These are phyloP conservation scores for Gila orcuttii DNA, from an alignment of 2,113 vertebrate species.

Conservation along the genomic window DNA sequence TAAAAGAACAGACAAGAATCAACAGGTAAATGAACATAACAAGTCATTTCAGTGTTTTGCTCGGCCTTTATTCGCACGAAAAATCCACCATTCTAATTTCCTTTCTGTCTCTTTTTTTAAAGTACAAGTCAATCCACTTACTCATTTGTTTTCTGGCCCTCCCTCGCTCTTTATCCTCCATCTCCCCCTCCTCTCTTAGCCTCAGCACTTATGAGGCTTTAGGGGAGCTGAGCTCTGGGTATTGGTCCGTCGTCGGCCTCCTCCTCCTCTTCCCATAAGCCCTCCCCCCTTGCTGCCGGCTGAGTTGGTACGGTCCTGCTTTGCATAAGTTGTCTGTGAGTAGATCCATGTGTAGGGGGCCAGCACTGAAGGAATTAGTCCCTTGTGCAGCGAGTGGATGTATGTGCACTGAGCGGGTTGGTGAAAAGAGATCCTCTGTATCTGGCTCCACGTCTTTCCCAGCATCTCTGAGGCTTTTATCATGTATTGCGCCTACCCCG, in stretches of 20 bases:
- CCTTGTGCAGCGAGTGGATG: constrained; percentile 81
- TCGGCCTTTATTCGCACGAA: constrained; percentile 24
- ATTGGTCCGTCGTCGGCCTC: constrained; percentile 66
- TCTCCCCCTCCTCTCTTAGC: constrained; percentile 62
- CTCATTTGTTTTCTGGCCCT: constrained; percentile 74
- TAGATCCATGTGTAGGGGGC: constrained; percentile 87
- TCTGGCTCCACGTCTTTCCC: constrained; percentile 55
- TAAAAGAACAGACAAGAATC: constrained; percentile 61
- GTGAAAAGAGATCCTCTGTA: constrained; percentile 52
- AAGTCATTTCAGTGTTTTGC: constrained; percentile 60
- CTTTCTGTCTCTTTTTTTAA: constrained; percentile 55
- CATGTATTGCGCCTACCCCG: constrained; percentile 97
- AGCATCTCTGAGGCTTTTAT: constrained; percentile 64
- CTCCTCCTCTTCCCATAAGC: constrained; percentile 63
- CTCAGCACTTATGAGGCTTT: constrained; percentile 78
- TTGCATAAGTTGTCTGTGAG: constrained; percentile 97
- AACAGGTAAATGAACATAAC: constrained; percentile 57
- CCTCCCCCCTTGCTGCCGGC: constrained; percentile 67
- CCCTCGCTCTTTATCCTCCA: constrained; percentile 55
- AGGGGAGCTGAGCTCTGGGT: constrained; percentile 66
- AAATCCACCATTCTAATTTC: constrained; percentile 65
- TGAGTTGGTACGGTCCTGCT: constrained; percentile 89
- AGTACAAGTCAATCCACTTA: constrained; percentile 67
- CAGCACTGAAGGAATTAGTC: constrained; percentile 84
- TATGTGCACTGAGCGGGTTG: constrained; percentile 77